Conservation (phyloP, 1,140 invertebrate genomes). For the Calosoma granatense region DNA sequence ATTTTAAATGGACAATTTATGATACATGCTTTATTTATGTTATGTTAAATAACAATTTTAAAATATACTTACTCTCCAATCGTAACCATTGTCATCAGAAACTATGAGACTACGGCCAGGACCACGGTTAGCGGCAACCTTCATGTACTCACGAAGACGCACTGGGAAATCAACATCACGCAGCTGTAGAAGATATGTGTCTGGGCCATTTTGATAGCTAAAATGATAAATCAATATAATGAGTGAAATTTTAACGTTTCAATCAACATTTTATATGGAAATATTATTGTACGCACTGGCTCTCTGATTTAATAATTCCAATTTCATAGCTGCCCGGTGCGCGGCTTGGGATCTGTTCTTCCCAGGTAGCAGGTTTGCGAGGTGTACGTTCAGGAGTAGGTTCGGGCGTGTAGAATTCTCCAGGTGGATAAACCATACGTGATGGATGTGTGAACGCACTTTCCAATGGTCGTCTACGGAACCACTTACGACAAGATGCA, state of each 20-base stretch:
- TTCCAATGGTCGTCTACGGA: conserved; percentile 64
- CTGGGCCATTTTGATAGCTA: conserved; percentile 90
- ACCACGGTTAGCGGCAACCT: conserved; percentile 67
- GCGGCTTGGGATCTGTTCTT: conserved; percentile 60
- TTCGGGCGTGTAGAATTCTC: conserved; percentile 66
- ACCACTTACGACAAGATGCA: conserved; percentile 77
- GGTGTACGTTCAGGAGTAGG: conserved; percentile 47
- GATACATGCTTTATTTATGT: neutral
- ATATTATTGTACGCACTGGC: conserved; percentile 57
- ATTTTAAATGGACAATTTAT: too few relatives aligned
- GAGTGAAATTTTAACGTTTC: neutral
- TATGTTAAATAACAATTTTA: conserved; percentile 1
- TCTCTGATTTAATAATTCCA: conserved; percentile 68
- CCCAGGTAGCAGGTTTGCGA: conserved; percentile 41
- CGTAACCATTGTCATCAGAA: conserved; percentile 55
- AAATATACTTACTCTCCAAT: conserved; percentile 57
- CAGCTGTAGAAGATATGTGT: conserved; percentile 88
- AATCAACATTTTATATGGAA: conserved; percentile 8
- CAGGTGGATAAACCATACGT: conserved; percentile 89
- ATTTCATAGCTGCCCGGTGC: conserved; percentile 76
- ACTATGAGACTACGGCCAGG: conserved; percentile 53
- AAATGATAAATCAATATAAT: conserved; percentile 25
- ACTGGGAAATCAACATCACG: conserved; percentile 88
- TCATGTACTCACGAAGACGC: conserved; percentile 83
- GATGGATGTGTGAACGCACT: conserved; percentile 82